Percentiles rank a stretch among this genome's conserved stretches.
Evolutionary conservation across 2,888 invertebrate genomes (phyloP).

Genomic region (Latrodectus hesperus): DNA sequence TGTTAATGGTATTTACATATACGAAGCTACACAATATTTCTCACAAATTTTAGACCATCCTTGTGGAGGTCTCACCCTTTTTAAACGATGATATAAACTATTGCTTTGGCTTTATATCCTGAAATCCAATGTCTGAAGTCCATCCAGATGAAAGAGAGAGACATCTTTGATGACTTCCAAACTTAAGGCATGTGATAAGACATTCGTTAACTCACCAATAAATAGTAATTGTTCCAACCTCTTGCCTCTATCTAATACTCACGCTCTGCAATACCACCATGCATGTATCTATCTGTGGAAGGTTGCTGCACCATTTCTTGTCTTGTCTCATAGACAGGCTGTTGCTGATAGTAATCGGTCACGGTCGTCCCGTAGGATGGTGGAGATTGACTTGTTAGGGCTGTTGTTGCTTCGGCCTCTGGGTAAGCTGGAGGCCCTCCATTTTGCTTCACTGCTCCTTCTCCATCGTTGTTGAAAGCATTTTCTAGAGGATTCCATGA

Average conservation of each 20-base stretch:
- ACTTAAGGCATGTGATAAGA: constrained; percentile 54
- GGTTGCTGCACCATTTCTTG: constrained; percentile 72
- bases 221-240: no score
- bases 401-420: constrained; percentile 22
- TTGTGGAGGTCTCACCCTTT: neutral
- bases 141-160: constrained; percentile 6
- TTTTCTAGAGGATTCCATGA: constrained; percentile 75
- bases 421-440: constrained; percentile 13
- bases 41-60: no score
- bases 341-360: constrained; percentile 36
- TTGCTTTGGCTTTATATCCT: constrained; percentile 54
- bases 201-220: no score
- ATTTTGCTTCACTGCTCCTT: constrained; percentile 18
- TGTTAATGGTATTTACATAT: no score
- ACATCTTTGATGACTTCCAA: constrained; percentile 3
- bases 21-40: no score
- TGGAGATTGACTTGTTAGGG: constrained; percentile 45
- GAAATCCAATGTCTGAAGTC: constrained; percentile 8
- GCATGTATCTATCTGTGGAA: constrained; percentile 79
- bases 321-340: constrained; percentile 62
- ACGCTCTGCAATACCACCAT: constrained; percentile 77
- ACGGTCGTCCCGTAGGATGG: constrained; percentile 62
- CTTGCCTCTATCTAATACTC: constrained; percentile 47
- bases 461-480: constrained; percentile 78
- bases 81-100: constrained; percentile 62